Evolutionary conservation across 2,113 vertebrate species (phyloP), one percentile per base, ranked within the genome.

Genomic region (Ahaetulla prasina): DNA sequence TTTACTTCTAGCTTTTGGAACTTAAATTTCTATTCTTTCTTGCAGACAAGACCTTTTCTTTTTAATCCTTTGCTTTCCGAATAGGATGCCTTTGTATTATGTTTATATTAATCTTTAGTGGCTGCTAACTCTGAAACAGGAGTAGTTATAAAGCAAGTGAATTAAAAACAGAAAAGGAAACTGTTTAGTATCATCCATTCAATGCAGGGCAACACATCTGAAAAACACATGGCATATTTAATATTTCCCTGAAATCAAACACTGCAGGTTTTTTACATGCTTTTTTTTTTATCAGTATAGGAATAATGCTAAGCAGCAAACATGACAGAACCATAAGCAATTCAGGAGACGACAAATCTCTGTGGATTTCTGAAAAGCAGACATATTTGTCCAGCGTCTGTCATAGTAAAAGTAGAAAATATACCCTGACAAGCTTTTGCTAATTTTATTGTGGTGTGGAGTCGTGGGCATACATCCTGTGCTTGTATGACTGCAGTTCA

Each of bases 361-460:
- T 0, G 0, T 35, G 87, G 92, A 53, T 96, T 96, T 96, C 96
- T 92, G 93, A 85, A 93, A 92, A 95, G 94, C 97, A 91, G 97
- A 84, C 95, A 3, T 93, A 89, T 97, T 96, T 97, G 96, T 95
- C 96, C 95, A 92, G 95, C 1, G 96, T 95, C 97, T 96, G 97
- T 98, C 97, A 97, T 94, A 0, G 94, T 85, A 91, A 94, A 95
- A 96, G 80, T 95, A 91, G 95, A 96, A 98, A 98, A 98, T 96
- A 94, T 9, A 94, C 96, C 96, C 96, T 97, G 97, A 98, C 97
- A 98, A 98, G 97, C 97, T 97, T 97, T 97, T 97, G 97, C 97
- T 97, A 94, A 98, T 98, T 97, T 96, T 95, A 96, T 96, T 97
- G 97, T 97, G 96, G 97, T 93, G 96, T 96, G 84, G 97, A 96